Base-by-base conservation (phyloP, 2,888 invertebrate species). In the Torymus auratus region DNA sequence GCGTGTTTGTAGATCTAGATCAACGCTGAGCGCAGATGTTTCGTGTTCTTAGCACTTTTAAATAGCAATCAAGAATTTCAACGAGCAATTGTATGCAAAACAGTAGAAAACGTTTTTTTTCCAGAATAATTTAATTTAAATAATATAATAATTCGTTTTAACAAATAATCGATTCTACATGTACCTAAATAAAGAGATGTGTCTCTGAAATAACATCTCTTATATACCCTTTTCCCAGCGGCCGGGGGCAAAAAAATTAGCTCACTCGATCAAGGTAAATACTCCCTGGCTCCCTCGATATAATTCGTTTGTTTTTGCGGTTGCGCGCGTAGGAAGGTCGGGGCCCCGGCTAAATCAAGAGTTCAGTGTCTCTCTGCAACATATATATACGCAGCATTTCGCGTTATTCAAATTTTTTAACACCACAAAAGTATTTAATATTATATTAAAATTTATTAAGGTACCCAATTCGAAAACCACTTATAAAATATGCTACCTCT, bases 1-100 rank as follows among this genome's bases (percentile, higher is more conserved):
- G 78, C 78, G 71, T 78, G 71, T 23, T 13, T 15, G 23, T 56
- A 23, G 52, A 78, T 78, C 78, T 71, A 71, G 71, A 78, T 78
- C 41, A 58, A 65, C 41, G 69, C 5, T 61, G n/a, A n/a, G 61
- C n/a, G 70, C 71, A 64, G 71, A 76, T 69, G 78, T 71, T 78
- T 71, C 65, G 65, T 71, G 71, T 41, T 70, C 70, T 78, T 65
- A n/a, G 20, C 62, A 52, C 69, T 55, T 53, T 28, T 62, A 41
- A 69, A 69, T 62, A 23, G 50, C 53, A 50, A 58, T 75, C 50
- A 50, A 75, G 67, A 75, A 67, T 75, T 75, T 15, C 73, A 53
- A 28, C 28, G 28, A 61, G 28, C 28, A 28, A 28, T 28, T 28
- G 28, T 28, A 28, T 28, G 28, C 28, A 28, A 28, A 28, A 28